These are phyloP conservation scores for Cryptoblepharus egeriae DNA, from an alignment of 2,797 vertebrate species.

Conservation along the genomic window DNA sequence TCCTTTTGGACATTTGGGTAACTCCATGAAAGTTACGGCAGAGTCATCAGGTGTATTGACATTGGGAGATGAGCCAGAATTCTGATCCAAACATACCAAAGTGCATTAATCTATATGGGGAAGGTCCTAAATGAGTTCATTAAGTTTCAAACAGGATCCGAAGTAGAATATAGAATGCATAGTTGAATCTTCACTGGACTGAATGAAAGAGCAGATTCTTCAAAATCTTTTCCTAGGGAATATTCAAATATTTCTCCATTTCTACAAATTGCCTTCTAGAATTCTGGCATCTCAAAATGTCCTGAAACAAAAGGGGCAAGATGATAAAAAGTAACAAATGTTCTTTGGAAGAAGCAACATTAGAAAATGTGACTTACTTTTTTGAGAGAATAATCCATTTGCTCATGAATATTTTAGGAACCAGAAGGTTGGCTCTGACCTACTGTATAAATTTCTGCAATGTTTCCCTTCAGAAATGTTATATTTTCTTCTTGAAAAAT, in stretches of 20 bases:
- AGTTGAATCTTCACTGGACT: no score
- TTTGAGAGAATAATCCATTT: conserved; percentile 17
- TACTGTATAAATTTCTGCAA: conserved; percentile 52
- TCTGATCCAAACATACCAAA: no score
- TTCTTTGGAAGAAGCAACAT: conserved; percentile 40
- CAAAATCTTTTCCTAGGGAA: neutral
- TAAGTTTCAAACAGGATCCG: no score
- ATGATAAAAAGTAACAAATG: conserved; percentile 1
- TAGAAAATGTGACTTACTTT: conserved; percentile 7
- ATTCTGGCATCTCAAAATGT: conserved; percentile 5
- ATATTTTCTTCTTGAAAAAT: conserved; percentile 51
- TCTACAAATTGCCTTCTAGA: conserved; percentile 18
- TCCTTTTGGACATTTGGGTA: no score
- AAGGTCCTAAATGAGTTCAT: no score
- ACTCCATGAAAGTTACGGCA: no score
- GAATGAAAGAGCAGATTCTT: neutral
- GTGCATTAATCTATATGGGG: no score
- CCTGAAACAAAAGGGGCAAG: neutral
- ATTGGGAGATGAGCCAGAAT: no score
- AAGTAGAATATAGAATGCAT: no score
- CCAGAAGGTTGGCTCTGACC: conserved; percentile 55
- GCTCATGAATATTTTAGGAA: conserved; percentile 70
- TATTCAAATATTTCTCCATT: accelerated
- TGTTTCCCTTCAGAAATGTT: conserved; percentile 60
- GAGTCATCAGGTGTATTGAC: no score